Evolutionary conservation across 2,888 invertebrate species (phyloP).

Genomic region (Euplexia lucipara): DNA sequence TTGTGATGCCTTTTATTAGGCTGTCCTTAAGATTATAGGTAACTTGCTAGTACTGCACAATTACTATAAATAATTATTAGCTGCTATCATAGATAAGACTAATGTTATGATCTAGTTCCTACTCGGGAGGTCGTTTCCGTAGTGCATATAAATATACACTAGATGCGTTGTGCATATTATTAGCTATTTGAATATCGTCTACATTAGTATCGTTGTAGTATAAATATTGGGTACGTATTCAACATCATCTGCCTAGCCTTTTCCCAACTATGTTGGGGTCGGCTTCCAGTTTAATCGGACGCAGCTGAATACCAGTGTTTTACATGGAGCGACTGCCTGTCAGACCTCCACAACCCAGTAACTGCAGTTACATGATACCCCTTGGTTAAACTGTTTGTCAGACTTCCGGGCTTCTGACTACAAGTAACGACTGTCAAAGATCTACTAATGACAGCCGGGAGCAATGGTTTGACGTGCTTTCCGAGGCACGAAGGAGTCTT

Average conservation of each 20-base stretch:
- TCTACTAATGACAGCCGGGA: too few relatives aligned
- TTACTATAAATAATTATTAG: background rate
- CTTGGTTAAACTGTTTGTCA: too few relatives aligned
- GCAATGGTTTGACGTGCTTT: too few relatives aligned
- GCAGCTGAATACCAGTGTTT: too few relatives aligned
- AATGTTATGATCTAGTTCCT: constrained; percentile 34
- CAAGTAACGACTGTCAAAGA: too few relatives aligned
- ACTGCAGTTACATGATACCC: too few relatives aligned
- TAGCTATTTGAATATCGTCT: constrained; percentile 24
- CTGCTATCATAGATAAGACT: constrained; percentile 12
- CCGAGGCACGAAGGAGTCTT: too few relatives aligned
- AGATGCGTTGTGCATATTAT: background rate
- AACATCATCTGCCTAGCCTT: background rate
- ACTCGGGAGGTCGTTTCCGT: constrained; percentile 44
- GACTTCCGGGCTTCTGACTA: too few relatives aligned
- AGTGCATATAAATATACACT: constrained; percentile 13
- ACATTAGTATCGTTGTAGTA: constrained; percentile 13
- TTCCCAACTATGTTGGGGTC: too few relatives aligned
- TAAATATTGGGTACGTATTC: background rate
- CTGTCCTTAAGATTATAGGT: background rate
- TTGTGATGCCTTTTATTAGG: background rate
- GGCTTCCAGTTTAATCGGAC: too few relatives aligned
- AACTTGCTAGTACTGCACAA: background rate
- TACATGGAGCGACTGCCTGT: too few relatives aligned
- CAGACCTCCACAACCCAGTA: too few relatives aligned